phyloP scores from a whole-genome alignment of 2,888 invertebrate species.

The Dryomyza anilis region DNA sequence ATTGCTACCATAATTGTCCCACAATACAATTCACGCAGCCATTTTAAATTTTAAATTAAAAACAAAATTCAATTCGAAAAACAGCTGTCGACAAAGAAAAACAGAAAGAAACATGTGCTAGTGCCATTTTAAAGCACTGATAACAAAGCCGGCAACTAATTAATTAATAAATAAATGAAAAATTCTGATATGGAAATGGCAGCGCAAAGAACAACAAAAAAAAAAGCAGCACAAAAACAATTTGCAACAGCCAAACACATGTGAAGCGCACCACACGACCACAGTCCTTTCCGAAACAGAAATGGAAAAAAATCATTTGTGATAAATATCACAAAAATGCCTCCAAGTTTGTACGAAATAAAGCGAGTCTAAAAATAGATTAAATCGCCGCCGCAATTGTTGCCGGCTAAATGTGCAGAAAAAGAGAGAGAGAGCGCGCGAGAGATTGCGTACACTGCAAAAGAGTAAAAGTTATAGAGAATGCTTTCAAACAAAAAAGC shows the following conservation, averaged over 20 bases:
- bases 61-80: background rate
- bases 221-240: background rate
- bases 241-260: background rate
- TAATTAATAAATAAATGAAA: background rate
- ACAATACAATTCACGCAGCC: no score
- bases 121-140: background rate
- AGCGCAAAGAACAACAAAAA: background rate
- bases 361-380: slow-evolving; percentile 9
- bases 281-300: slow-evolving; percentile 1
- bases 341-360: background rate
- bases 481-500: no score
- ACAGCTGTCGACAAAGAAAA: background rate
- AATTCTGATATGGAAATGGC: background rate
- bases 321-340: background rate
- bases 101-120: background rate
- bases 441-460: background rate
- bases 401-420: background rate
- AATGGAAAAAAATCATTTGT: background rate
- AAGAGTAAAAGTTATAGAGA: no score
- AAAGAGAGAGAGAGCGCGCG: background rate
- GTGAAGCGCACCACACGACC: background rate
- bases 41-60: no score
- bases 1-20: no score
- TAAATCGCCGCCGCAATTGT: slow-evolving; percentile 10
- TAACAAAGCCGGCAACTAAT: slow-evolving; percentile 1